Conservation (phyloP, 2,797 vertebrate genomes). For the Ceyx erithaca region DNA sequence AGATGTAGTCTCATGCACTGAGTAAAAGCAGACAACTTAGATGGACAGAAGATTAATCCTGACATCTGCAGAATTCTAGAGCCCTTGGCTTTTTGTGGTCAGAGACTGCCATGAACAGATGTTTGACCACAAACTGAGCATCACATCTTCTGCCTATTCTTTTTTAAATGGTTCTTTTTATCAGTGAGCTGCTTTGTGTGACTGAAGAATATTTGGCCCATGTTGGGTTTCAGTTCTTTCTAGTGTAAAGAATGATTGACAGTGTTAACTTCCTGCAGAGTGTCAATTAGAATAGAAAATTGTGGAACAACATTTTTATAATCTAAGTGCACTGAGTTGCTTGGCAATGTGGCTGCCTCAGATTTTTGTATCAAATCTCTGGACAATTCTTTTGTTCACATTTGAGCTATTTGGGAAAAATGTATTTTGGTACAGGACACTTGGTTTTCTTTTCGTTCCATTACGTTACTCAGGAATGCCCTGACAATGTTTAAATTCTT, state of each 20-base stretch:
- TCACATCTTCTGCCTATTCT: slow-evolving; percentile 61
- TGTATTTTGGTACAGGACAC: slow-evolving; percentile 80
- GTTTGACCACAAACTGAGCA: slow-evolving; percentile 41
- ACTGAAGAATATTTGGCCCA: slow-evolving; percentile 82
- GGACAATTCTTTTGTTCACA: slow-evolving; percentile 50
- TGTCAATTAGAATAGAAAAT: slow-evolving; percentile 71
- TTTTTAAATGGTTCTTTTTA: slow-evolving; percentile 75
- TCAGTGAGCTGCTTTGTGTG: slow-evolving; percentile 82
- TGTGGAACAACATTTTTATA: slow-evolving; percentile 75
- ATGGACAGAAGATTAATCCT: slow-evolving; percentile 40
- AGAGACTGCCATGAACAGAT: slow-evolving; percentile 39
- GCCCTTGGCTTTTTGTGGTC: slow-evolving; percentile 32
- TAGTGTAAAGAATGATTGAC: slow-evolving; percentile 74
- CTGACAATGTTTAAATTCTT: slow-evolving; percentile 33
- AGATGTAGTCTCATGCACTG: slow-evolving; percentile 53
- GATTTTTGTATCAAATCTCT: slow-evolving; percentile 78
- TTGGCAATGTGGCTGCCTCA: slow-evolving; percentile 74
- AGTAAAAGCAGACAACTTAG: slow-evolving; percentile 43
- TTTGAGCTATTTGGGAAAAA: slow-evolving; percentile 75
- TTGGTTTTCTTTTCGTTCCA: slow-evolving; percentile 37
- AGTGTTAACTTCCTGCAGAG: slow-evolving; percentile 75
- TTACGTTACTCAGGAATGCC: slow-evolving; percentile 47
- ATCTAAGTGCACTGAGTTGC: slow-evolving; percentile 74
- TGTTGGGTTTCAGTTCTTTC: slow-evolving; percentile 84
- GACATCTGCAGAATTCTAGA: slow-evolving; percentile 50